Evolutionary conservation across 2,888 invertebrate genomes (phyloP), one percentile per base, ranked within the genome.

Genomic region (Melikaiella ostensackeni): DNA sequence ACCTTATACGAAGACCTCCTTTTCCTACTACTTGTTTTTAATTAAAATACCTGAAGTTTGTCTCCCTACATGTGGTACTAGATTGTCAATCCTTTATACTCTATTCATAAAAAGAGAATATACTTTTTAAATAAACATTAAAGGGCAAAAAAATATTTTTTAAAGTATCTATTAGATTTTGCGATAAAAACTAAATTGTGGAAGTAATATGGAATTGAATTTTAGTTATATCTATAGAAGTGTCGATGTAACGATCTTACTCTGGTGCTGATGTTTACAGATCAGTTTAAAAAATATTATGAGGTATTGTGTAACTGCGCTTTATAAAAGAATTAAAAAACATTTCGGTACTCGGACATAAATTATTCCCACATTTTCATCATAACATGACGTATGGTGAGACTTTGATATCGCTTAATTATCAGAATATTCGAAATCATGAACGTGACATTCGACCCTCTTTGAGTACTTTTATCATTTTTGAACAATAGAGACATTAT

Each of bases 221-320:
- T 50, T 50, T n/a, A 50, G 38, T 38, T 24, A n/a, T 35, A 8
- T 35, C 9, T 2, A 9, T 9, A 35, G n/a, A n/a, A n/a, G n/a
- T n/a, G n/a, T n/a, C n/a, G n/a, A n/a, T n/a, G n/a, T n/a, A n/a
- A n/a, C n/a, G n/a, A n/a, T 13, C 27, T 70, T 33, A 11, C 46
- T 70, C 13, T n/a, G 30, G 33, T n/a, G 50, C 50, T 24, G 30
- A 46, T 30, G 64, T 64, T 64, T 66, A 66, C 16, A 8, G 50
- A 70, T 27, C 70, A 50, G 30, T 30, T 50, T 6, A 50, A 64
- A 16, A 24, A 16, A 24, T 64, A 11, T 38, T 70, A 38, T 24
- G 21, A 63, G n/a, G 55, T 1, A n/a, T 63, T 63, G 63, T n/a
- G 35, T 35, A 38, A 63, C 33, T n/a, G 9, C 30, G 61, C 7